These are phyloP conservation scores for Meliscaeva auricollis DNA, from an alignment of 2,888 invertebrate species.

Conservation along the genomic window DNA sequence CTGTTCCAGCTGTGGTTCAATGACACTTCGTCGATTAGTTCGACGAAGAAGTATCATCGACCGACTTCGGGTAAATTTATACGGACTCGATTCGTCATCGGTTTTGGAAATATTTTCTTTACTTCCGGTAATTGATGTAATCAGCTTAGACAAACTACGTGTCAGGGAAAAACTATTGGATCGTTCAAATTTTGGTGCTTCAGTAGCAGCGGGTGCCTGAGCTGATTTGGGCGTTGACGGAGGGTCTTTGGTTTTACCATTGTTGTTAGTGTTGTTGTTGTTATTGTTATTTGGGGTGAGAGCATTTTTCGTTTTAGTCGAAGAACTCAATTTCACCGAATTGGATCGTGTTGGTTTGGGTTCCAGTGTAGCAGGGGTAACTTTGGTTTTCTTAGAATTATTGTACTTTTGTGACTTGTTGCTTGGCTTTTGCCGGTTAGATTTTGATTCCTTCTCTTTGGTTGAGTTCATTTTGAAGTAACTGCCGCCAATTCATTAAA, in stretches of 20 bases:
- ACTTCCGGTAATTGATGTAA: conserved; percentile 82
- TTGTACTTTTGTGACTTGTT: conserved; percentile 41
- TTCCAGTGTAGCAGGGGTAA: background rate
- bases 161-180: conserved; percentile 83
- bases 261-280: conserved; percentile 62
- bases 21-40: conserved; percentile 82
- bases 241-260: conserved; percentile 61
- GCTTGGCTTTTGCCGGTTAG: conserved; percentile 45
- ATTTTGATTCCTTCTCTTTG: conserved; percentile 65
- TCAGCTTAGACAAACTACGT: conserved; percentile 81
- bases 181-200: conserved; percentile 82
- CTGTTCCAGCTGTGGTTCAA: conserved; percentile 83
- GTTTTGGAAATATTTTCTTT: conserved; percentile 82
- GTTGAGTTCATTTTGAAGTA: conserved; percentile 62
- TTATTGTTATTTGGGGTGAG: conserved; percentile 43
- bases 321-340: conserved; percentile 19
- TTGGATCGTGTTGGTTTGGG: conserved; percentile 53
- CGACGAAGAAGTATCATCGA: conserved; percentile 83
- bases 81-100: conserved; percentile 77
- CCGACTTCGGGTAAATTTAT: conserved; percentile 82
- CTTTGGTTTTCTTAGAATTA: conserved; percentile 57
- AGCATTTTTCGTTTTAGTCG: conserved; percentile 26
- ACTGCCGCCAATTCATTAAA: conserved; percentile 50
- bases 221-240: conserved; percentile 10
- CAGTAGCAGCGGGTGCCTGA: conserved; percentile 70